phyloP scores from a whole-genome alignment of 1,140 invertebrate species.

The Propsilocerus akamusi region DNA sequence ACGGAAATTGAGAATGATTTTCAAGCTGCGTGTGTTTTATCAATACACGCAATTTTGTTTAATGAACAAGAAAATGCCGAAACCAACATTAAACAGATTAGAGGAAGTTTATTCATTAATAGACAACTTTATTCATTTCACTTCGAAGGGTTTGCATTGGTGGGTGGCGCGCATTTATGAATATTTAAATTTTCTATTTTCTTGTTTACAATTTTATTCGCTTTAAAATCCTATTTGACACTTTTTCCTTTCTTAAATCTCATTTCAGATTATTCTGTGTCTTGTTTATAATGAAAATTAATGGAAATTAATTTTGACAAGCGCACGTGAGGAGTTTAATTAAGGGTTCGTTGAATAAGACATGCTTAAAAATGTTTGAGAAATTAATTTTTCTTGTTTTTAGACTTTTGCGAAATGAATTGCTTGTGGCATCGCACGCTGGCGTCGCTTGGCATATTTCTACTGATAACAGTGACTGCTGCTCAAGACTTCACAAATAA shows the following conservation, averaged over 20 bases:
- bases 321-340: not conserved
- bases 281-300: not conserved
- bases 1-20: too few relatives aligned
- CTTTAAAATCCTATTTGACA: not conserved
- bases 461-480: not conserved
- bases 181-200: too few relatives aligned
- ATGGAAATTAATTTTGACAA: slow-evolving; percentile 1
- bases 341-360: not conserved
- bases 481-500: not conserved
- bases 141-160: too few relatives aligned
- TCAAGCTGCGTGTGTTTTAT: too few relatives aligned
- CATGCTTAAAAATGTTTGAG: not conserved
- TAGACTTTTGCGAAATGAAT: not conserved
- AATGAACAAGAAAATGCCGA: too few relatives aligned
- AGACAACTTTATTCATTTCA: too few relatives aligned
- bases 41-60: too few relatives aligned
- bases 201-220: too few relatives aligned
- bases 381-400: not conserved
- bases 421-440: not conserved
- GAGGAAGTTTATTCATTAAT: too few relatives aligned
- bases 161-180: too few relatives aligned
- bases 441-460: not conserved
- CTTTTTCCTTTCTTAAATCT: not conserved
- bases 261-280: not conserved
- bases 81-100: too few relatives aligned